Conservation (phyloP, 1,140 invertebrate species). For the Centruroides vittatus region DNA sequence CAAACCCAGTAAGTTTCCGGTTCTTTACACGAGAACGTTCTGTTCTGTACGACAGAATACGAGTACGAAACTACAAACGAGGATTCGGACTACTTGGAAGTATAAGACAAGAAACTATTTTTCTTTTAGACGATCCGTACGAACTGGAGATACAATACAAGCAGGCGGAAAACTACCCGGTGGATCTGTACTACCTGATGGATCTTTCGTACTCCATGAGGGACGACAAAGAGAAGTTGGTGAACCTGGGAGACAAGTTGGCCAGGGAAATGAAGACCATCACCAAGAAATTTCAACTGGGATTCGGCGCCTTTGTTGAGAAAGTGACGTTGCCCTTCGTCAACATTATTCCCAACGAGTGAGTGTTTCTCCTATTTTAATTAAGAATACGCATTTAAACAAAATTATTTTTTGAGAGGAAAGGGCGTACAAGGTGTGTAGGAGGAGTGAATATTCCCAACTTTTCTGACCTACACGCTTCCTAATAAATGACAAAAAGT, state of each 20-base stretch:
- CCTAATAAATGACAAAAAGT: too few relatives aligned
- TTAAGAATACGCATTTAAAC: too few relatives aligned
- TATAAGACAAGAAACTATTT: neutral
- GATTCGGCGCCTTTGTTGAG: constrained; percentile 98
- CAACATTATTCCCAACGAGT: constrained; percentile 36
- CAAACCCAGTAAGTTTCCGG: constrained; percentile 10
- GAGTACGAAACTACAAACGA: neutral
- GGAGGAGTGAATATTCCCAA: too few relatives aligned
- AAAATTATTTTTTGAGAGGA: too few relatives aligned
- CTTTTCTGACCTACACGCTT: too few relatives aligned
- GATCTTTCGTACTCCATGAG: constrained; percentile 69
- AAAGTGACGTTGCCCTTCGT: constrained; percentile 96
- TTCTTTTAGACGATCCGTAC: neutral
- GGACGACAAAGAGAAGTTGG: constrained; percentile 49
- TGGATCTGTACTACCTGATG: constrained; percentile 79
- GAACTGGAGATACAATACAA: constrained; percentile 32
- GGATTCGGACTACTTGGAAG: neutral
- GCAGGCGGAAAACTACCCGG: constrained; percentile 61
- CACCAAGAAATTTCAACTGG: constrained; percentile 82
- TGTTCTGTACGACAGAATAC: neutral
- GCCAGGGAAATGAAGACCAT: constrained; percentile 52
- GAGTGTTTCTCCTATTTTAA: constrained; percentile 19
- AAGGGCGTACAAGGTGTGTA: too few relatives aligned
- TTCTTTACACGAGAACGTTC: neutral
- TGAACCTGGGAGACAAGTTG: constrained; percentile 40